These are phyloP conservation scores for Chaenodraco wilsoni DNA, from an alignment of 2,797 vertebrate genomes.

Conservation along the genomic window DNA sequence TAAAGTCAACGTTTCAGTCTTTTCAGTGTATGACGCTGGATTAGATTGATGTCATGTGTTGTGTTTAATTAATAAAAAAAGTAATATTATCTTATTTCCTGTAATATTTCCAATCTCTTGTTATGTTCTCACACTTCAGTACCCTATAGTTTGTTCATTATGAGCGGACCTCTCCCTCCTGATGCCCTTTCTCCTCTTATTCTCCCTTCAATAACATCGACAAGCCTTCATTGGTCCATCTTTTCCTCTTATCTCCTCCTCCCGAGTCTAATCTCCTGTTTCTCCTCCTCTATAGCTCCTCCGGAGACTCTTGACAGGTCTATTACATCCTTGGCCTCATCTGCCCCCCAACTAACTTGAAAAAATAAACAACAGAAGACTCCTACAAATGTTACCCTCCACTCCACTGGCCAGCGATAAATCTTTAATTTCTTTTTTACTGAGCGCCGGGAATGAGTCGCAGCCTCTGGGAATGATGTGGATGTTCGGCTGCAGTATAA, in stretches of 20 bases:
- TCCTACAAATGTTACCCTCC: conserved; percentile 20
- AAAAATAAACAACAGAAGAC: conserved; percentile 3
- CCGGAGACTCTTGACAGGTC: conserved; percentile 62
- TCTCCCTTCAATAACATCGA: conserved; percentile 20
- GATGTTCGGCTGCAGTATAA: conserved; percentile 56
- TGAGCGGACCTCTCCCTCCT: conserved; percentile 2
- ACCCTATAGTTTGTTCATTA: neutral
- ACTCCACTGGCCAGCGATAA: conserved; percentile 31
- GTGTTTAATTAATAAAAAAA: neutral
- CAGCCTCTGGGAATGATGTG: conserved; percentile 39
- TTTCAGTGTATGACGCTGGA: no score
- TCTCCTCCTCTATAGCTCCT: conserved; percentile 35
- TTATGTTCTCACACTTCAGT: neutral
- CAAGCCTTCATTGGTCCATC: neutral
- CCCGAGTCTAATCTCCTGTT: conserved; percentile 36
- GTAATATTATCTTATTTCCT: neutral
- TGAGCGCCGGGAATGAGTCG: conserved; percentile 36
- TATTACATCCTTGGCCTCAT: conserved; percentile 60
- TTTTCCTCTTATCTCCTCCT: conserved; percentile 39
- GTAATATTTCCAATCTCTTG: neutral
- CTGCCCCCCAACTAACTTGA: neutral
- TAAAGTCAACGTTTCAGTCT: no score
- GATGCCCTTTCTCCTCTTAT: conserved; percentile 23
- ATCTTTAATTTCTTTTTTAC: conserved; percentile 55
- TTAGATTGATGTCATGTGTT: neutral